These are phyloP conservation scores for Pseudobourletiella spinata DNA, from an alignment of 1,140 invertebrate species.

Conservation along the genomic window DNA sequence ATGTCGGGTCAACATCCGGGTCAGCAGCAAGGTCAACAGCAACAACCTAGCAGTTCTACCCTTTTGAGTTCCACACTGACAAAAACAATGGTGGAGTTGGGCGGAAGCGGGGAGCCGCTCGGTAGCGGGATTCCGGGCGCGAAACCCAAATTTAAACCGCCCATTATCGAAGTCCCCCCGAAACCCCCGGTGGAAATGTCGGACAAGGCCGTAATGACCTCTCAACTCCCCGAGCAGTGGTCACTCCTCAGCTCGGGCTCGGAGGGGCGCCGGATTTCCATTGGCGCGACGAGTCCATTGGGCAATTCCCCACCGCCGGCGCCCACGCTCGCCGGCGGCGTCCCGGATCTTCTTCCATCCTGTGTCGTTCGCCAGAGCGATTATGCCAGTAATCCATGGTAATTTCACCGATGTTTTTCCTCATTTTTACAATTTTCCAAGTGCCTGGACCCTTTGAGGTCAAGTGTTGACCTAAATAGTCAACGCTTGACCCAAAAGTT, in stretches of 20 bases:
- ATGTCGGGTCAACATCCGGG: no score
- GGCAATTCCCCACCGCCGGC: slow-evolving; percentile 26
- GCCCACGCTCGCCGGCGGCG: slow-evolving; percentile 30
- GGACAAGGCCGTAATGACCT: slow-evolving; percentile 33
- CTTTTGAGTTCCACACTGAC: no score
- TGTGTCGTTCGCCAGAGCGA: slow-evolving; percentile 31
- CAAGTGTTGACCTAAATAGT: no score
- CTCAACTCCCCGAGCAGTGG: slow-evolving; percentile 34
- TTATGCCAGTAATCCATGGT: slow-evolving; percentile 27
- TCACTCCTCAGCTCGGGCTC: slow-evolving; percentile 33
- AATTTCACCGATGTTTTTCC: neutral
- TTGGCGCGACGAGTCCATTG: slow-evolving; percentile 25
- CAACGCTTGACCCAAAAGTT: no score
- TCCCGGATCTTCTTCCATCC: slow-evolving; percentile 33
- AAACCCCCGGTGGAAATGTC: slow-evolving; percentile 32
- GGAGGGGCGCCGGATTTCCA: slow-evolving; percentile 20
- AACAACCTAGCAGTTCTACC: no score
- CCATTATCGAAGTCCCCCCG: slow-evolving; percentile 3
- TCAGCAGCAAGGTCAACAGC: no score
- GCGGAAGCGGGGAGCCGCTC: slow-evolving; percentile 29
- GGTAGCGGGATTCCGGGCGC: neutral
- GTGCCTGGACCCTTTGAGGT: no score
- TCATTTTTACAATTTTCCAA: no score
- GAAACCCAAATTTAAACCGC: slow-evolving; percentile 24
- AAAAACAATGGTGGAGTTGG: slow-evolving; percentile 32